Conservation (phyloP, 2,113 vertebrate genomes). For the Bufo bufo region DNA sequence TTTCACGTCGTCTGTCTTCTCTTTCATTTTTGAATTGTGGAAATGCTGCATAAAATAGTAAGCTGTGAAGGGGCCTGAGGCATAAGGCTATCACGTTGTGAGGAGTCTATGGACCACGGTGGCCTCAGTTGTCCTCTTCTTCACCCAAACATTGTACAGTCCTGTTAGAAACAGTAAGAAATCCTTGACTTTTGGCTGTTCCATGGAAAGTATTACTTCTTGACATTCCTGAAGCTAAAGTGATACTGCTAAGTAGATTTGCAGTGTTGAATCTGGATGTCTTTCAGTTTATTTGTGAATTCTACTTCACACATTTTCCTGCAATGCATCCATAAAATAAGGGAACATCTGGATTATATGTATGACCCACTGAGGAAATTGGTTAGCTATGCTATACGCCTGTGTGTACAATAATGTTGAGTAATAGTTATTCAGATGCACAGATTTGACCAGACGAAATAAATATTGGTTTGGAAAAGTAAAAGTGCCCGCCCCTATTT, state of each 20-base stretch:
- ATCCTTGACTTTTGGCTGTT: slow-evolving; percentile 19
- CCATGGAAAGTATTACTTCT: slow-evolving; percentile 18
- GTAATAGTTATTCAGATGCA: background rate
- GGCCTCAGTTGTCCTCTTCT: slow-evolving; percentile 4
- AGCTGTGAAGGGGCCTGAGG: background rate
- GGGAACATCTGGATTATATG: slow-evolving; percentile 10
- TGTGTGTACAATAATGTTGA: background rate
- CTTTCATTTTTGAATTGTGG: background rate
- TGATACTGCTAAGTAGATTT: slow-evolving; percentile 34
- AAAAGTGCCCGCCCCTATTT: background rate
- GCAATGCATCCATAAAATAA: slow-evolving; percentile 18
- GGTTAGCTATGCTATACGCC: background rate
- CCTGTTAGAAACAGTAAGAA: background rate
- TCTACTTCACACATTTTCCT: slow-evolving; percentile 30
- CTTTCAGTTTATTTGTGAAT: slow-evolving; percentile 14
- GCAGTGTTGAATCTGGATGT: slow-evolving; percentile 22
- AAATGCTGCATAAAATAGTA: background rate
- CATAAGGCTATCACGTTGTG: background rate
- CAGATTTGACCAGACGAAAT: background rate
- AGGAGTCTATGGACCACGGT: background rate
- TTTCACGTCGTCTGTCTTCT: background rate
- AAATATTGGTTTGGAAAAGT: background rate
- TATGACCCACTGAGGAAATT: slow-evolving; percentile 18
- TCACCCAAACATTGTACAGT: background rate
- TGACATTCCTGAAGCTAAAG: slow-evolving; percentile 7